Conservation (phyloP, 2,113 vertebrate genomes). For the Nesoenas mayeri region DNA sequence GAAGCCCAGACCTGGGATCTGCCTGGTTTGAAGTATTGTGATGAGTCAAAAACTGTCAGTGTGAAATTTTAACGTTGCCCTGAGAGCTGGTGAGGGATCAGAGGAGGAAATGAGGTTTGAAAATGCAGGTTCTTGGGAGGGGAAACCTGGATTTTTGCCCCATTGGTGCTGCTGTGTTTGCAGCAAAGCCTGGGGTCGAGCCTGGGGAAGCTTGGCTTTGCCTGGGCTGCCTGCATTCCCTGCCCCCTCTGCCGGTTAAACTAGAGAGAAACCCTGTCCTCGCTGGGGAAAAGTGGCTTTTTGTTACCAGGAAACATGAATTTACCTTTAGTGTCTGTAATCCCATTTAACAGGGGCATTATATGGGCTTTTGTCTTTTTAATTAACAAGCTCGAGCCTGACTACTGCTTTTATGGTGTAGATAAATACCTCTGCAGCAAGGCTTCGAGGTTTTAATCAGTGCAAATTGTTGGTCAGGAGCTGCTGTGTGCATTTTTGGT, state of each 20-base stretch:
- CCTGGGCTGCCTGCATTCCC: not conserved
- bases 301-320: fast-evolving
- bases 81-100: not conserved
- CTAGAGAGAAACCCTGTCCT: not conserved
- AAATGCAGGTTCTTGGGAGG: not conserved
- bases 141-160: not conserved
- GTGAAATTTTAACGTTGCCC: fast-evolving
- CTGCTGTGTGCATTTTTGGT: fast-evolving
- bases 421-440: not conserved
- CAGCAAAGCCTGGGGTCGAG: not conserved
- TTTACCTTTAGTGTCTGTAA: not conserved
- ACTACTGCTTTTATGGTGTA: not conserved
- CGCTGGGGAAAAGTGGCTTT: not conserved
- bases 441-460: not conserved
- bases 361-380: not conserved
- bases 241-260: constrained; percentile 52
- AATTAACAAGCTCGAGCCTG: not conserved
- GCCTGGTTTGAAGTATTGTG: not conserved
- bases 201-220: not conserved
- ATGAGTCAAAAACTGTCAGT: fast-evolving
- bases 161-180: not conserved
- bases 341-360: not conserved
- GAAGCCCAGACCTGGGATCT: not conserved
- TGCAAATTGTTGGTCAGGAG: not conserved
- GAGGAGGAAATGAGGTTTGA: not conserved